phyloP scores from a whole-genome alignment of 2,113 vertebrate genomes.

The Donacobius atricapilla region DNA sequence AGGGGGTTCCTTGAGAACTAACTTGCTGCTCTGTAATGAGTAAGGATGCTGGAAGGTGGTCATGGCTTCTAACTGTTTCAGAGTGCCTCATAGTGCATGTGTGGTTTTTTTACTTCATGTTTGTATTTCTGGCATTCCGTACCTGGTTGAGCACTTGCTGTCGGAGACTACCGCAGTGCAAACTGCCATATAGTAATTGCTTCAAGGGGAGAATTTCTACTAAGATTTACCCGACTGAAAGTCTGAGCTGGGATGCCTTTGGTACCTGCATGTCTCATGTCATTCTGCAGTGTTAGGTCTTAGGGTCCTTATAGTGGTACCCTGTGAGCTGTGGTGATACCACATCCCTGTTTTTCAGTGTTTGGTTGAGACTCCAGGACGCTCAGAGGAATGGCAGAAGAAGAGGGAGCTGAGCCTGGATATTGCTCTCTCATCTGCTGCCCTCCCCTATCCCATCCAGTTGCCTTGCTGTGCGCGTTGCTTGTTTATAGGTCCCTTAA shows the following conservation, averaged over 20 bases:
- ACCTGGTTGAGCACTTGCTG: background rate
- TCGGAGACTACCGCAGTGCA: background rate
- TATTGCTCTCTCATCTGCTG: background rate
- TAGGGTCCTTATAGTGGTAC: background rate
- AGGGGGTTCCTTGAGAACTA: background rate
- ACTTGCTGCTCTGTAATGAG: background rate
- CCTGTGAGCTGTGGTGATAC: accelerated
- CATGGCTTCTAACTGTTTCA: background rate
- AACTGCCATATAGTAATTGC: background rate
- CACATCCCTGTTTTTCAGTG: background rate
- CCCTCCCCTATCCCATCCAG: background rate
- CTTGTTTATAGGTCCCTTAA: background rate
- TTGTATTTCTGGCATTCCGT: background rate
- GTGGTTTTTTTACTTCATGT: accelerated
- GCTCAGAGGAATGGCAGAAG: background rate
- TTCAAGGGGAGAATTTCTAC: background rate
- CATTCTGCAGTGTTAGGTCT: background rate
- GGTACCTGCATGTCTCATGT: background rate
- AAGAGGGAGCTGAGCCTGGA: background rate
- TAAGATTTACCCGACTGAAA: background rate
- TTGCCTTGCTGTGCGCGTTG: background rate
- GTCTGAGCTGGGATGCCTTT: background rate
- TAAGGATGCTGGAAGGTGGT: background rate
- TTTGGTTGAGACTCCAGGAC: background rate
- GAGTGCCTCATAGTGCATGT: background rate